Conservation (phyloP, 2,113 vertebrate genomes). For the Podarcis muralis region DNA sequence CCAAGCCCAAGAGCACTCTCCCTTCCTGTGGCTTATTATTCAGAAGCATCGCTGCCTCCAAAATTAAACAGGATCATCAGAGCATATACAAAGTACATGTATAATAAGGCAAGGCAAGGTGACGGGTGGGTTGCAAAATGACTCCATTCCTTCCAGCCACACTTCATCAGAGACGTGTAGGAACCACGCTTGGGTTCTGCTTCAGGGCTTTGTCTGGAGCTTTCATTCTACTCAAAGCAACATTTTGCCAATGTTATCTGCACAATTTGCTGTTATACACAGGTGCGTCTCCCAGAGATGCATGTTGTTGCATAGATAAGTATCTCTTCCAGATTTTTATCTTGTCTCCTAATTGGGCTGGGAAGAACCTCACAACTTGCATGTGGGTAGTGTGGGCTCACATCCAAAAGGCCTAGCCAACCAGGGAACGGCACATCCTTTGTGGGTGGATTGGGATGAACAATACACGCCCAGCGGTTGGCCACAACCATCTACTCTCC, state of each 20-base stretch:
- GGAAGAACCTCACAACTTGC: background rate
- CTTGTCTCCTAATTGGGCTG: background rate
- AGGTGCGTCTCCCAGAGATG: background rate
- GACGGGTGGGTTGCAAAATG: background rate
- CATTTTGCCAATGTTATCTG: background rate
- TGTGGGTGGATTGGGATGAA: too few relatives aligned
- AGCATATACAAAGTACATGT: too few relatives aligned
- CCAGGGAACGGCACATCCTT: background rate
- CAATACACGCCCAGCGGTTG: background rate
- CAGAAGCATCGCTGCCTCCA: too few relatives aligned
- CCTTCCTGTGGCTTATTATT: too few relatives aligned
- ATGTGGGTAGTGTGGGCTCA: background rate
- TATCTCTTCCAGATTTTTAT: background rate
- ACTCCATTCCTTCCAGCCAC: background rate
- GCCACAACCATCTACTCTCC: background rate
- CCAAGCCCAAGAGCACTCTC: too few relatives aligned
- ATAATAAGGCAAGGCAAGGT: background rate
- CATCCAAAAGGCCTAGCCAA: background rate
- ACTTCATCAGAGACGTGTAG: background rate
- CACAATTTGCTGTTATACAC: background rate
- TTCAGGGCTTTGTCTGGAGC: background rate
- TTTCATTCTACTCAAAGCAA: too few relatives aligned
- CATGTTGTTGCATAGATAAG: background rate
- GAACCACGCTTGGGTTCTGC: background rate
- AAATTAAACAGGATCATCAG: too few relatives aligned